These are phyloP conservation scores for Odontocolon sp. DNA, from an alignment of 2,888 invertebrate genomes.

Conservation along the genomic window DNA sequence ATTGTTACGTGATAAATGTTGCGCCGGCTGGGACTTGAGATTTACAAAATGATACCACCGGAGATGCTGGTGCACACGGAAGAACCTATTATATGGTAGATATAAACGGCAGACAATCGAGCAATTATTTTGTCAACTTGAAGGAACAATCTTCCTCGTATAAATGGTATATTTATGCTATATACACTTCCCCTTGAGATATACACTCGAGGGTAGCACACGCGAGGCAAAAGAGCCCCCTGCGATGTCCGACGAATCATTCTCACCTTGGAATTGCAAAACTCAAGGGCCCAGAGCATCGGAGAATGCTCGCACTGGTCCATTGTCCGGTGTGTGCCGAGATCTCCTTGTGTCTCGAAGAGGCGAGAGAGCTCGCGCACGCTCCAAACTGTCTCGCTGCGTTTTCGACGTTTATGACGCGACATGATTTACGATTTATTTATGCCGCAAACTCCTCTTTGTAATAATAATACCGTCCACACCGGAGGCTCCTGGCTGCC, in stretches of 20 bases:
- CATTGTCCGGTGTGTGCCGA: slow-evolving; percentile 42
- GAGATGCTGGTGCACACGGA: slow-evolving; percentile 25
- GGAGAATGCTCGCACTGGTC: slow-evolving; percentile 29
- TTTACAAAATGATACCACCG: slow-evolving; percentile 21
- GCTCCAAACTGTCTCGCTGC: slow-evolving; percentile 74
- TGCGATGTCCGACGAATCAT: slow-evolving; percentile 37
- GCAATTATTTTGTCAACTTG: slow-evolving; percentile 61
- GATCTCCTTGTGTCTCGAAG: slow-evolving; percentile 24
- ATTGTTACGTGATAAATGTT: slow-evolving; percentile 14
- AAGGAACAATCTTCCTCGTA: slow-evolving; percentile 50
- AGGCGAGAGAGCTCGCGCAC: slow-evolving; percentile 58
- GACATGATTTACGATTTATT: slow-evolving; percentile 79
- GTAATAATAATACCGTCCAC: slow-evolving; percentile 74
- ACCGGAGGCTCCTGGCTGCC: slow-evolving; percentile 67
- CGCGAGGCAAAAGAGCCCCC: slow-evolving; percentile 41
- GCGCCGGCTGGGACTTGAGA: slow-evolving; percentile 4
- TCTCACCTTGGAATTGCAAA: slow-evolving; percentile 53
- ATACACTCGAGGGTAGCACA: slow-evolving; percentile 20
- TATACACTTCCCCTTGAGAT: slow-evolving; percentile 30
- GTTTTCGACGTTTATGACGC: slow-evolving; percentile 76
- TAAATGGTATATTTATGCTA: slow-evolving; percentile 51
- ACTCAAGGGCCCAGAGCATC: slow-evolving; percentile 34
- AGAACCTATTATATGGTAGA: slow-evolving; percentile 40
- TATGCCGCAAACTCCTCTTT: slow-evolving; percentile 77
- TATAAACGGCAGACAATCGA: slow-evolving; percentile 45